Conservation (phyloP, 2,113 vertebrate species). For the Anhinga anhinga region DNA sequence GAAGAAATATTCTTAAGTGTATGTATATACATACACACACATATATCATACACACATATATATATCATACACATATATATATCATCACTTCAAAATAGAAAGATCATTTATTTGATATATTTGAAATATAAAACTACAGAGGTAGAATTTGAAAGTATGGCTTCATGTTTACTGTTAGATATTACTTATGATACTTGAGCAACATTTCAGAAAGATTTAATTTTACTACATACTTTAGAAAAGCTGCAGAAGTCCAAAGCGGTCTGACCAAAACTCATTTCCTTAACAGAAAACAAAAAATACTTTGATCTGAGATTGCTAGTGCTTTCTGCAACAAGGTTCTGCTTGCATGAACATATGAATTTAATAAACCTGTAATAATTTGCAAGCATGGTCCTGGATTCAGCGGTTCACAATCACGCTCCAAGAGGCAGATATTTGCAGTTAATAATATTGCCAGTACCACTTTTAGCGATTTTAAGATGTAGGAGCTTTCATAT, state of each 20-base stretch:
- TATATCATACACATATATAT: not conserved
- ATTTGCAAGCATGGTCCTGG: not conserved
- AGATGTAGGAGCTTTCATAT: not conserved
- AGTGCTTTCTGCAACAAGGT: not conserved
- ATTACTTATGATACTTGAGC: not conserved
- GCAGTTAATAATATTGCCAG: not conserved
- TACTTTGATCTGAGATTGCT: not conserved
- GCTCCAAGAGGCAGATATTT: not conserved
- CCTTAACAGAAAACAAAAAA: not conserved
- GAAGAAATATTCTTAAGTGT: not conserved
- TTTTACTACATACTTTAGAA: not conserved
- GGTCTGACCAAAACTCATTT: not conserved
- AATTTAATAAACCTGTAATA: not conserved
- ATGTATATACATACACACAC: not conserved
- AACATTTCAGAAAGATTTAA: not conserved
- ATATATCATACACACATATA: not conserved
- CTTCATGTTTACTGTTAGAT: not conserved
- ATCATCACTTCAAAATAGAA: not conserved
- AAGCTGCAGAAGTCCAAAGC: not conserved
- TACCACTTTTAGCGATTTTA: not conserved
- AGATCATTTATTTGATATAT: not conserved
- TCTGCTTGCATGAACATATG: not conserved
- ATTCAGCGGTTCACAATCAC: not conserved
- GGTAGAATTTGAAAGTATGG: not conserved
- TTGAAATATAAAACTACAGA: not conserved